Evolutionary conservation across 2,888 invertebrate species (phyloP).

Genomic region (Dynastes maya): DNA sequence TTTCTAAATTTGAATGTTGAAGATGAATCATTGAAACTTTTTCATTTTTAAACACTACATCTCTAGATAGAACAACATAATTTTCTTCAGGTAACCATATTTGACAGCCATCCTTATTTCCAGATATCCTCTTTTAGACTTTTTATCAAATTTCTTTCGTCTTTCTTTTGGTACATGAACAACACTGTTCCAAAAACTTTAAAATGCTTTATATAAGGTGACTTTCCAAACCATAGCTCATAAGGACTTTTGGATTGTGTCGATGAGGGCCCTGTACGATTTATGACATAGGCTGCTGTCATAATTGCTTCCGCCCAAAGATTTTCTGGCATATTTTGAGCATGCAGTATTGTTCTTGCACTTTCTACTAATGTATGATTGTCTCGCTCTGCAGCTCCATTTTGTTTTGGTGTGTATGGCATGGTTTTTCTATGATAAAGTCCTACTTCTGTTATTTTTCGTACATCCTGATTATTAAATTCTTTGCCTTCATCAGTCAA

Average conservation of each 20-base stretch:
- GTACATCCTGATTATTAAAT: not conserved
- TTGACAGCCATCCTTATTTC: too few relatives aligned
- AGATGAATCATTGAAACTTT: too few relatives aligned
- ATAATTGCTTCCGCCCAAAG: not conserved
- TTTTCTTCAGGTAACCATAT: too few relatives aligned
- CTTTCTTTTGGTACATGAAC: too few relatives aligned
- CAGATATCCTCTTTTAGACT: too few relatives aligned
- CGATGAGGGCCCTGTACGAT: not conserved
- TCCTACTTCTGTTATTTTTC: not conserved
- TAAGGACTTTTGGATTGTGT: not conserved
- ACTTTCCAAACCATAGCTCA: conserved; percentile 27
- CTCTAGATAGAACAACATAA: too few relatives aligned
- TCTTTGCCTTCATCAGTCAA: conserved; percentile 15
- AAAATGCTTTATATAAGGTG: too few relatives aligned
- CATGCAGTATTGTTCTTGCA: not conserved
- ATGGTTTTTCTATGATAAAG: conserved; percentile 1
- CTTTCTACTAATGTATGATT: conserved; percentile 11
- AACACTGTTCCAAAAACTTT: too few relatives aligned
- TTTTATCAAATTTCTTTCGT: too few relatives aligned
- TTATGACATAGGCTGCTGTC: conserved; percentile 11
- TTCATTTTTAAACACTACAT: too few relatives aligned
- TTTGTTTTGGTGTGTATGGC: conserved; percentile 18
- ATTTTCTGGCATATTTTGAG: not conserved
- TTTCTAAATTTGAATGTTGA: too few relatives aligned
- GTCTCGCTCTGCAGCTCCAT: conserved; percentile 4